Percentiles rank a stretch among this genome's conserved stretches.
Evolutionary conservation across 2,888 invertebrate genomes (phyloP).

Genomic region (Rhodophaea formosa): DNA sequence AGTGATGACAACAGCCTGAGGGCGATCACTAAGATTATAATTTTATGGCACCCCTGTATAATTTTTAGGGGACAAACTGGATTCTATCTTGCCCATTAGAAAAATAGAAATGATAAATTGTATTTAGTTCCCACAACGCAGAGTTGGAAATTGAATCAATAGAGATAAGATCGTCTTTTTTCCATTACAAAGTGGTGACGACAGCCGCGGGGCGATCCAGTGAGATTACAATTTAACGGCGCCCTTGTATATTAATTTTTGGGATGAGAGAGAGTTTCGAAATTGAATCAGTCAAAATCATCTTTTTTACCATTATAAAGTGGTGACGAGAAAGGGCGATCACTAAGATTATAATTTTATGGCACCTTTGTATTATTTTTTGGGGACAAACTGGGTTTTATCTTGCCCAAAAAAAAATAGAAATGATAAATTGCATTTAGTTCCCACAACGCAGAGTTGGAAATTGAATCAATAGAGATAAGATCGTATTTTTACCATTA

Average conservation of each 20-base stretch:
- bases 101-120: too few species aligned
- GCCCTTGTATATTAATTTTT: slow-evolving; percentile 42
- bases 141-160: slow-evolving; percentile 49
- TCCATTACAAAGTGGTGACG: slow-evolving; percentile 48
- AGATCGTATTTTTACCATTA: slow-evolving; percentile 52
- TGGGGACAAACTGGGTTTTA: too few species aligned
- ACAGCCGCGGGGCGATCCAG: slow-evolving; percentile 30
- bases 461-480: slow-evolving; percentile 53
- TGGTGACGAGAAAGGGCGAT: slow-evolving; percentile 24
- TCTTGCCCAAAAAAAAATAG: too few species aligned
- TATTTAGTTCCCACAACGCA: slow-evolving; percentile 14
- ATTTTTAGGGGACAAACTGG: too few species aligned
- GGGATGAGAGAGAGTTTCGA: slow-evolving; percentile 21
- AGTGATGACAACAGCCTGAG: neutral
- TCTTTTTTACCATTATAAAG: too few species aligned
- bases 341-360: slow-evolving; percentile 42
- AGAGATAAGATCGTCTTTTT: slow-evolving; percentile 50
- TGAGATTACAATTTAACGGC: slow-evolving; percentile 43
- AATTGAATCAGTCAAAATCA: too few species aligned
- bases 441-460: slow-evolving; percentile 29
- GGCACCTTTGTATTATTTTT: neutral
- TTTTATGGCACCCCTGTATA: neutral
- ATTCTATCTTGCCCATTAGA: too few species aligned
- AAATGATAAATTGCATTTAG: too few species aligned
- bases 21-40: slow-evolving; percentile 46